These are phyloP conservation scores for Arbacia lixula DNA, from an alignment of 53 echinoderm and acorn worm genomes.

Conservation along the genomic window DNA sequence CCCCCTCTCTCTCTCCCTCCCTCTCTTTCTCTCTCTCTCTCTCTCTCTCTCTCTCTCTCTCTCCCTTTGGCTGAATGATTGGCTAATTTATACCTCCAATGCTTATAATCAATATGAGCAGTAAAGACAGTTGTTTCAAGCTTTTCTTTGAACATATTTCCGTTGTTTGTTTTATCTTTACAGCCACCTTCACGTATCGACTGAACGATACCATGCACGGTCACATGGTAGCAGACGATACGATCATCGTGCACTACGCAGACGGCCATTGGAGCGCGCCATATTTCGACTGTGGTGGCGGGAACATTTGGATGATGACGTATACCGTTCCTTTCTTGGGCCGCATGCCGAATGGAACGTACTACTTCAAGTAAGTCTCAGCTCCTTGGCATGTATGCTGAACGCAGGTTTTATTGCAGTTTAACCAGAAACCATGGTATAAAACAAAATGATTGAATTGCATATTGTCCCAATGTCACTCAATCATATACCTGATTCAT, in stretches of 20 bases:
- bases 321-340: constrained; percentile 98
- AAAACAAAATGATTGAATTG: too few species aligned
- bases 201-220: constrained; percentile 70
- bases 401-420: too few species aligned
- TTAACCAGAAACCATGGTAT: too few species aligned
- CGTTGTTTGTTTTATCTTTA: background rate
- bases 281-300: constrained; percentile 98
- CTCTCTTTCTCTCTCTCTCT: background rate
- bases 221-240: constrained; percentile 57
- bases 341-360: constrained; percentile 77
- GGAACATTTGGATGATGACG: constrained; percentile 99
- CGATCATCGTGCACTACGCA: constrained; percentile 81
- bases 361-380: constrained; percentile 96
- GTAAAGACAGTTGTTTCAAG: too few species aligned
- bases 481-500: too few species aligned
- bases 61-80: too few species aligned
- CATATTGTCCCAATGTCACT: too few species aligned
- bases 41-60: background rate
- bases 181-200: constrained; percentile 85
- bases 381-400: too few species aligned
- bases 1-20: background rate
- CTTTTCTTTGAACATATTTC: background rate
- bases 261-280: constrained; percentile 99
- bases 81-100: too few species aligned
- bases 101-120: too few species aligned